These are phyloP conservation scores for Triplophysa yarkandensis DNA, from an alignment of 2,797 vertebrate genomes.

Conservation along the genomic window DNA sequence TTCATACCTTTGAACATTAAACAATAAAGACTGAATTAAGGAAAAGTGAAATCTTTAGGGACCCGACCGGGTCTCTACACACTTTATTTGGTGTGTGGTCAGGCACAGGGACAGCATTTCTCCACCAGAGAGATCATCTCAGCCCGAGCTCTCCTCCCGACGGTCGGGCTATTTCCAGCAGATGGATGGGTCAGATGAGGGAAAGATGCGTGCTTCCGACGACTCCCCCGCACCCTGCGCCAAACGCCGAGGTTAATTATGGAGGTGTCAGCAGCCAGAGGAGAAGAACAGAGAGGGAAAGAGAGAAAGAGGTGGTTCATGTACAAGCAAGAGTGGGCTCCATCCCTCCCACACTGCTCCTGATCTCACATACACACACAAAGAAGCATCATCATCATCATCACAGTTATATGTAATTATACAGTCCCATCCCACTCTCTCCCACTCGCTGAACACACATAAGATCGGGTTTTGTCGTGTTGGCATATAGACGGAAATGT, in stretches of 20 bases:
- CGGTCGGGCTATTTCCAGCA: constrained; percentile 65
- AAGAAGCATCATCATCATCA: constrained; percentile 38
- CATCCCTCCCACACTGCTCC: constrained; percentile 43
- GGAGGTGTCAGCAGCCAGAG: constrained; percentile 56
- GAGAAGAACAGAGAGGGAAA: constrained; percentile 36
- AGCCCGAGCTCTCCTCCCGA: constrained; percentile 31
- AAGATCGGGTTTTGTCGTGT: constrained; percentile 26
- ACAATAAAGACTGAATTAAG: background rate
- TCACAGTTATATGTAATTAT: constrained; percentile 57
- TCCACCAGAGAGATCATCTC: constrained; percentile 20
- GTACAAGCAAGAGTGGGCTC: constrained; percentile 42
- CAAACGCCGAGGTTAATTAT: constrained; percentile 59
- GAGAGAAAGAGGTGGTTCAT: constrained; percentile 28
- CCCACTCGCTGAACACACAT: constrained; percentile 50
- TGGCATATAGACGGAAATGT: constrained; percentile 15
- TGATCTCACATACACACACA: constrained; percentile 39
- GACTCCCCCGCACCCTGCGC: constrained; percentile 63
- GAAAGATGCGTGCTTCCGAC: constrained; percentile 67
- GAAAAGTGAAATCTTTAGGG: background rate
- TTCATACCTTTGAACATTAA: too few relatives aligned
- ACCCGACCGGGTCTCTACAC: background rate
- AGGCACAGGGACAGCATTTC: background rate
- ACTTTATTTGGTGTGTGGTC: constrained; percentile 28
- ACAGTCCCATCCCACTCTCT: constrained; percentile 56
- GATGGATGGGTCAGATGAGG: constrained; percentile 73